Evolutionary conservation across 2,797 vertebrate species (phyloP), one percentile per base, ranked within the genome.

Genomic region (Iguana delicatissima): DNA sequence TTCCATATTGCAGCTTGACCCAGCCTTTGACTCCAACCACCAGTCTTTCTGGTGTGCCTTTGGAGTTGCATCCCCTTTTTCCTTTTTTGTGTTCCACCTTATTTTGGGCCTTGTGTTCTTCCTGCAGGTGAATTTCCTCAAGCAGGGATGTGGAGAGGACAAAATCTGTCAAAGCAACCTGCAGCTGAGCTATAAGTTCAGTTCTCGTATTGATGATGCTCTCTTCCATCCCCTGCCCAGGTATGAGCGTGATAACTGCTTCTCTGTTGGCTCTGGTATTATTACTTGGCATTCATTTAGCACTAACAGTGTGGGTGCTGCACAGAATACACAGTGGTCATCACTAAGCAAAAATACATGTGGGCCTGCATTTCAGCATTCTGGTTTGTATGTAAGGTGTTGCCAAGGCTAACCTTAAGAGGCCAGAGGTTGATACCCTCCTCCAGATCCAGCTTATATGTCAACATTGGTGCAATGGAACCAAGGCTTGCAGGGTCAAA

Each of bases 101-200:
- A 26, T 79, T 81, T 80, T 82, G 16, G 26, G n/a, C 32, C 7
- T 87, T 86, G 29, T 42, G 9, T 74, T 74, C 55, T 13, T 79
- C 42, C 59, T 74, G 35, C 94, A 99, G 99, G 98, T 99, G 87
- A 98, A 99, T 95, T 99, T 99, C 92, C 96, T 99, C 91, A 98
- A 98, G 91, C 98, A 99, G 95, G 99, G 99, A 89, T 99, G 99
- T 57, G 99, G 99, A 26, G 95, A 93, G 0, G 99, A 99, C 97
- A 98, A 98, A 95, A 98, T 99, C 94, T 99, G 99, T 95, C 99
- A 99, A 96, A 99, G 99, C 96, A 99, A 99, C 95, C 96, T 99
- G 92, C 98, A 98, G 96, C 97, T 99, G 88, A 93, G 35, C 52
- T 98, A 97, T 94, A 98, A 96, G 92, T 99, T 98, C 96, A 98